Evolutionary conservation across 2,888 invertebrate species (phyloP).

Genomic region (Linyphia triangularis): DNA sequence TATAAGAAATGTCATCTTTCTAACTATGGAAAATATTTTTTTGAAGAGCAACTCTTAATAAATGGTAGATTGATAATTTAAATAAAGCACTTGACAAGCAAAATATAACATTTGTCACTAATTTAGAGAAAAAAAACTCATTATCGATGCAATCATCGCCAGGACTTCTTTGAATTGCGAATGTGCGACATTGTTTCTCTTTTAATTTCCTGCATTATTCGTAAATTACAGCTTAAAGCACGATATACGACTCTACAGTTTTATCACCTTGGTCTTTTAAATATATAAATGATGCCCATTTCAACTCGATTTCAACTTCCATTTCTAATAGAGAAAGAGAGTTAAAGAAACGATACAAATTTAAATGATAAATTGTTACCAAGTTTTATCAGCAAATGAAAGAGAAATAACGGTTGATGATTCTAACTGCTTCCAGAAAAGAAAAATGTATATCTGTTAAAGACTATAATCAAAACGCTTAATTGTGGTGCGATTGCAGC

Average conservation of each 20-base stretch:
- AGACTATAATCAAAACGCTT: slow-evolving; percentile 54
- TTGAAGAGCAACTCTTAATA: neutral
- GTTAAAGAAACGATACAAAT: slow-evolving; percentile 8
- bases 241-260: neutral
- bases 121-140: slow-evolving; percentile 2
- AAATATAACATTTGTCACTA: slow-evolving; percentile 13
- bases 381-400: slow-evolving; percentile 11
- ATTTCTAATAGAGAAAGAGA: neutral
- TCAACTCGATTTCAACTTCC: slow-evolving; percentile 39
- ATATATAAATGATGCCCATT: slow-evolving; percentile 32
- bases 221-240: slow-evolving; percentile 32
- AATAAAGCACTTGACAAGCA: neutral
- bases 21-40: slow-evolving; percentile 4
- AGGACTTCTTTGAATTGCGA: slow-evolving; percentile 4
- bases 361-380: slow-evolving; percentile 20
- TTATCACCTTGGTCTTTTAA: slow-evolving; percentile 17
- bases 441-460: slow-evolving; percentile 37
- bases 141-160: slow-evolving; percentile 24
- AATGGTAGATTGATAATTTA: slow-evolving; percentile 32
- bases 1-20: neutral
- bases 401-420: slow-evolving; percentile 8
- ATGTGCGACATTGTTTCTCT: slow-evolving; percentile 20
- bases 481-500: slow-evolving; percentile 51
- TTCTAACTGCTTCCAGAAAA: slow-evolving; percentile 11
- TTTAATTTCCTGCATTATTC: slow-evolving; percentile 21